Conservation (phyloP, 2,888 invertebrate species). For the Caenorhabditis sp. region DNA sequence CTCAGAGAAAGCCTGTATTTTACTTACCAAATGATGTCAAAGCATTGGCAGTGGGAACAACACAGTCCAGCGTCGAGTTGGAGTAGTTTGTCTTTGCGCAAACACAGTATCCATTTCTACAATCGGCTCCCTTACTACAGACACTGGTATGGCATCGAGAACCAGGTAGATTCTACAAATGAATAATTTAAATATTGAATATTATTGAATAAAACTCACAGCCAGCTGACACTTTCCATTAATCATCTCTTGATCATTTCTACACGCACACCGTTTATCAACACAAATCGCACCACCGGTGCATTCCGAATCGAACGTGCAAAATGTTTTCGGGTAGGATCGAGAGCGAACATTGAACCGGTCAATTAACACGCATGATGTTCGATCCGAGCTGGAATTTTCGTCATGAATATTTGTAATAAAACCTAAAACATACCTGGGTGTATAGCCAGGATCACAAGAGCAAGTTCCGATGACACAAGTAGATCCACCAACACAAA, state of each 20-base stretch:
- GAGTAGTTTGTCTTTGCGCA: conserved; percentile 62
- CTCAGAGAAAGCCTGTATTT: too few species aligned
- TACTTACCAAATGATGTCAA: background rate
- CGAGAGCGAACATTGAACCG: conserved; percentile 54
- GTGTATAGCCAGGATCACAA: conserved; percentile 80
- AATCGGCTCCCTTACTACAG: conserved; percentile 73
- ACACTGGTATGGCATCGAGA: conserved; percentile 62
- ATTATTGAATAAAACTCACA: conserved; percentile 15
- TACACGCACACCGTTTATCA: conserved; percentile 70
- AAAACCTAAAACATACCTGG: conserved; percentile 64
- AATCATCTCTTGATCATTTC: conserved; percentile 61
- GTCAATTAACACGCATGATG: conserved; percentile 69
- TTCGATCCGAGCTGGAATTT: conserved; percentile 67
- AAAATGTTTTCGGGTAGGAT: conserved; percentile 69
- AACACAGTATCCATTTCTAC: conserved; percentile 71
- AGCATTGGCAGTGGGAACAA: background rate
- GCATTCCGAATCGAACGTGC: conserved; percentile 68
- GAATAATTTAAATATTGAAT: background rate
- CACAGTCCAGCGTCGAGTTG: conserved; percentile 54
- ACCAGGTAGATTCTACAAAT: conserved; percentile 63
- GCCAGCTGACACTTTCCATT: conserved; percentile 65
- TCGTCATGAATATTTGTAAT: background rate
- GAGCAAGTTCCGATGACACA: conserved; percentile 80
- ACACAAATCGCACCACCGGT: conserved; percentile 66
- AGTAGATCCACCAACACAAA: conserved; percentile 80